phyloP scores from a whole-genome alignment of 2,888 invertebrate species.

The Nudaria mundana region DNA sequence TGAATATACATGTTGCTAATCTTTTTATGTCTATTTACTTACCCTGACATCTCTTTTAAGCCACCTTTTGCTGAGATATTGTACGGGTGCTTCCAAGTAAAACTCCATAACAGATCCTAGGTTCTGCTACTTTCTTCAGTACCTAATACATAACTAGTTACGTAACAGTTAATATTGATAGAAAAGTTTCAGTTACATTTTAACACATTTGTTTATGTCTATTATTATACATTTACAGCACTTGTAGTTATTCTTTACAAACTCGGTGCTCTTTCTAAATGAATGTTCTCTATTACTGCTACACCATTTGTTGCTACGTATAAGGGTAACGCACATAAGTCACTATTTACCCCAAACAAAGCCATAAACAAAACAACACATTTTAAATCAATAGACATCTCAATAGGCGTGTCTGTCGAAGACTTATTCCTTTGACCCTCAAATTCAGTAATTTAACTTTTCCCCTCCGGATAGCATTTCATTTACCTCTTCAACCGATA shows the following conservation, averaged over 20 bases:
- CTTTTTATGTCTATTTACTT: too few species aligned
- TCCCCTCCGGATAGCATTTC: constrained; percentile 81
- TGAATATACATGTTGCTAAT: too few species aligned
- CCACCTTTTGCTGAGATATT: too few species aligned
- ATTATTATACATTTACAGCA: too few species aligned
- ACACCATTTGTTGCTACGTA: not conserved
- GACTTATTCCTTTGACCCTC: constrained; percentile 80
- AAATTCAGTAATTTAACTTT: constrained; percentile 82
- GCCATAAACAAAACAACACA: constrained; percentile 38
- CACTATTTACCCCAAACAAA: constrained; percentile 10
- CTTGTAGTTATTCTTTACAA: not conserved
- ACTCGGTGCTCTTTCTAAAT: not conserved
- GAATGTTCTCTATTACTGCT: not conserved
- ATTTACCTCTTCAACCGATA: constrained; percentile 82
- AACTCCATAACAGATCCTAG: too few species aligned
- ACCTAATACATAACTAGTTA: too few species aligned
- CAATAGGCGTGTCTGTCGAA: constrained; percentile 66
- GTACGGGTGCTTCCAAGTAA: too few species aligned
- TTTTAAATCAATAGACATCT: constrained; percentile 65
- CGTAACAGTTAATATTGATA: too few species aligned
- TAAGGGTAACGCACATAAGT: constrained; percentile 11
- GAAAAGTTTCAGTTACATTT: not conserved
- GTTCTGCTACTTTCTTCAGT: too few species aligned
- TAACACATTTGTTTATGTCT: not conserved
- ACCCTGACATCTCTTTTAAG: too few species aligned